These are phyloP conservation scores for Phaedon cochleariae DNA, from an alignment of 2,888 invertebrate genomes.

Conservation along the genomic window DNA sequence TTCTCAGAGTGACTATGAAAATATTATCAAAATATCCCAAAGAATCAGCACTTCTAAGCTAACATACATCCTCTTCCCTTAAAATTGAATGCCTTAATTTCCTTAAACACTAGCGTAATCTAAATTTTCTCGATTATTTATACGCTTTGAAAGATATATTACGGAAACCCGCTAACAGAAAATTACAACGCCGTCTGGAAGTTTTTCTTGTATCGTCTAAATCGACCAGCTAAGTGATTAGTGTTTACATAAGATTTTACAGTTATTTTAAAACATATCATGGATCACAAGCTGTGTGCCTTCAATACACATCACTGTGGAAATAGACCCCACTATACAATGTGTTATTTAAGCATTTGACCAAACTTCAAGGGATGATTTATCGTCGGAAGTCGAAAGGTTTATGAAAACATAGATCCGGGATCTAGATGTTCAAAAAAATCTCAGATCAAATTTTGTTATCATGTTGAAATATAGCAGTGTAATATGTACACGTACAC, in stretches of 20 bases:
- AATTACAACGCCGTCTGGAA: constrained; percentile 23
- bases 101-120: background rate
- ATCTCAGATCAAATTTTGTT: too few relatives aligned
- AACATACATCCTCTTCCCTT: background rate
- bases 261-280: constrained; percentile 28
- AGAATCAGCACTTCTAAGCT: too few relatives aligned
- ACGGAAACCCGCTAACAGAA: constrained; percentile 19
- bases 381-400: too few relatives aligned
- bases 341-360: too few relatives aligned
- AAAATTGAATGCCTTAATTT: background rate
- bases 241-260: constrained; percentile 26
- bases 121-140: constrained; percentile 14
- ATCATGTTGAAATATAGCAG: too few relatives aligned
- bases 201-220: constrained; percentile 16
- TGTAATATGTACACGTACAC: too few relatives aligned
- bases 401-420: too few relatives aligned
- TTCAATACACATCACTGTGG: constrained; percentile 14
- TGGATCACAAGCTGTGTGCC: constrained; percentile 13
- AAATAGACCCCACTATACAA: constrained; percentile 3
- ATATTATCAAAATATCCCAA: too few relatives aligned
- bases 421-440: too few relatives aligned
- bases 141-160: constrained; percentile 32
- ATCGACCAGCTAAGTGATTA: constrained; percentile 25
- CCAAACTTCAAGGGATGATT: too few relatives aligned
- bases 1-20: too few relatives aligned